Conservation (phyloP, 2,113 vertebrate genomes). For the Petaurus breviceps region DNA sequence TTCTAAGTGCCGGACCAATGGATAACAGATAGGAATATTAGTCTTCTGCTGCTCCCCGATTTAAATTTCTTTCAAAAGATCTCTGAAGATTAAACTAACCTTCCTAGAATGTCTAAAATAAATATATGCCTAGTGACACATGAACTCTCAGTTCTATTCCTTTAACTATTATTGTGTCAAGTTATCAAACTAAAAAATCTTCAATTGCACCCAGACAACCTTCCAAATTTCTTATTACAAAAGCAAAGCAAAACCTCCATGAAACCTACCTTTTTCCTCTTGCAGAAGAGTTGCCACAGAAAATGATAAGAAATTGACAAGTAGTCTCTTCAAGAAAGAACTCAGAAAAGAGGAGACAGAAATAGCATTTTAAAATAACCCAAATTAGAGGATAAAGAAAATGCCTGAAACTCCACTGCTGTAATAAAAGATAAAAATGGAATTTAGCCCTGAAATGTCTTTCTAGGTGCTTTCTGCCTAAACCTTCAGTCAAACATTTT, state of each 20-base stretch:
- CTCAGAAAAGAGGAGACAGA: constrained; percentile 72
- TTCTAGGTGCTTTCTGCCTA: not conserved
- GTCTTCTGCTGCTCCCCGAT: not conserved
- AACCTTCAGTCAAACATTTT: constrained; percentile 43
- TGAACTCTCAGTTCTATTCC: not conserved
- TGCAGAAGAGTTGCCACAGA: constrained; percentile 52
- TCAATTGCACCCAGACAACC: not conserved
- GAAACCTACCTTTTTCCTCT: constrained; percentile 64
- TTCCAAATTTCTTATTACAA: constrained; percentile 11
- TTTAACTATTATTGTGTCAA: constrained; percentile 50
- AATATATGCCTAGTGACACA: not conserved
- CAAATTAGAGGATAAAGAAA: constrained; percentile 65
- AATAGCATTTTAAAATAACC: constrained; percentile 71
- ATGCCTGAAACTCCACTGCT: constrained; percentile 55
- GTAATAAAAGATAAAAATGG: constrained; percentile 70
- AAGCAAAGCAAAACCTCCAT: constrained; percentile 43
- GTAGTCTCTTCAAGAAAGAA: constrained; percentile 80
- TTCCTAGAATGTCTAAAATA: not conserved
- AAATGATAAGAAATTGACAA: constrained; percentile 80
- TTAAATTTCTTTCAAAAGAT: constrained; percentile 16
- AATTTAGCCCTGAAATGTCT: constrained; percentile 16
- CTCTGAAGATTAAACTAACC: not conserved
- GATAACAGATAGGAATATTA: constrained; percentile 42
- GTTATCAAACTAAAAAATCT: constrained; percentile 49
- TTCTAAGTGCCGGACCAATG: not conserved